phyloP scores from a whole-genome alignment of 2,113 vertebrate genomes.

The Albula goreensis region DNA sequence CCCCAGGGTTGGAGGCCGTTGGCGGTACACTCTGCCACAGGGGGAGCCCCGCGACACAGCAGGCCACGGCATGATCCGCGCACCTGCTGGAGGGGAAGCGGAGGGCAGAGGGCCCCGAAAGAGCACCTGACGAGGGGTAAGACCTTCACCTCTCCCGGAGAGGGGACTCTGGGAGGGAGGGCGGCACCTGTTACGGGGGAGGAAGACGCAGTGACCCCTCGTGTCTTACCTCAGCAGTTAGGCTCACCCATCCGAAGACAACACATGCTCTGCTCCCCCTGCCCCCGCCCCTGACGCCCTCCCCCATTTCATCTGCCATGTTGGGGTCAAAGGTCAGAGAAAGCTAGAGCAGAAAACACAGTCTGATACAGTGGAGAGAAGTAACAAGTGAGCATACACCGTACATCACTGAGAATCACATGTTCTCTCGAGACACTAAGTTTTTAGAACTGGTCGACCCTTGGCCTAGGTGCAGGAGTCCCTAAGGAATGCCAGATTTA shows the following conservation, averaged over 20 bases:
- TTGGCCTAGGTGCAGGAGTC: neutral
- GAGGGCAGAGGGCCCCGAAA: neutral
- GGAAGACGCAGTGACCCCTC: conserved; percentile 13
- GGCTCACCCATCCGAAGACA: conserved; percentile 16
- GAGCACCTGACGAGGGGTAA: neutral
- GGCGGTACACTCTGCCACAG: conserved; percentile 42
- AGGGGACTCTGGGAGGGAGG: neutral
- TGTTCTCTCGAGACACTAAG: neutral
- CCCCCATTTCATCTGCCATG: conserved; percentile 55
- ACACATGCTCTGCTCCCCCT: conserved; percentile 35
- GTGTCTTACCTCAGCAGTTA: conserved; percentile 38
- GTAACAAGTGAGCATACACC: neutral
- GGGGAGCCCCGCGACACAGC: conserved; percentile 10
- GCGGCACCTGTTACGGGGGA: conserved; percentile 4
- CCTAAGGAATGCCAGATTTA: neutral
- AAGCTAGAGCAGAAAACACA: conserved; percentile 53
- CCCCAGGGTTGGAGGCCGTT: conserved; percentile 65
- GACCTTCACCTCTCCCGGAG: conserved; percentile 9
- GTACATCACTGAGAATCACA: neutral
- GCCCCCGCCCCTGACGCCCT: too few relatives aligned
- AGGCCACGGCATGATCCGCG: conserved; percentile 2
- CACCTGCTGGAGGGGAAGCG: neutral
- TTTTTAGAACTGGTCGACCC: neutral
- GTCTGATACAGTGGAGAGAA: conserved; percentile 34
- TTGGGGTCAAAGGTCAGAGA: conserved; percentile 54